Base-by-base conservation (phyloP, 2,888 invertebrate genomes). In the Stenoptilia bipunctidactyla region DNA sequence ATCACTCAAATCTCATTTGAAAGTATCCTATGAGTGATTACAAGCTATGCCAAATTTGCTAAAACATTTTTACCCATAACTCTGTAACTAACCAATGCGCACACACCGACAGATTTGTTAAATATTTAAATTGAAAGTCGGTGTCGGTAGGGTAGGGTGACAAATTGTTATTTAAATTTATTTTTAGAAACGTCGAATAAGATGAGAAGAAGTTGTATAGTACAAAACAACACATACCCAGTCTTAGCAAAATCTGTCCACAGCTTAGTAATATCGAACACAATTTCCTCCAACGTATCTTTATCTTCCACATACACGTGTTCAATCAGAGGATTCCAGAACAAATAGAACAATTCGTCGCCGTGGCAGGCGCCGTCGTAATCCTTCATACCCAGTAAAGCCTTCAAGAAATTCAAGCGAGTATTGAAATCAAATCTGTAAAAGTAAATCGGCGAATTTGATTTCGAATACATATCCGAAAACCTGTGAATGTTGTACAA, bases 281-380 rank as follows among this genome's bases (percentile, higher is more conserved):
- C 34, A 13, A 14, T 14, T 34, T 34, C 9, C 14, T 13, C 4
- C 4, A 34, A 34, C 4, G 13, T 34, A 8, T 3, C 3, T 3
- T 2, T 4, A 14, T 34, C 5, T 34, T 34, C 34, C 2, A 4
- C 9, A 3, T 13, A 34, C 13, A 14, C 13, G 4, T 3, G 12
- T 34, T 34, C 5, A 9, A 13, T 34, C 13, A 34, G 4, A 5
- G 34, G 14, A 27, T 64, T 65, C 36, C 67, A 74, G 41, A 85
- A 86, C 3, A 77, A 36, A 48, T 85, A 85, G 33, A 69, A 70
- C 8, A 85, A 13, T 1, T 86, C 86, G 42, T 86, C 86, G 0
- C 70, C 76, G 35, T 86, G 86, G 15, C 68, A 65, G 0, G 70
- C 76, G 0, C 85, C 86, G 53, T 59, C 48, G 34, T 65, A 44